phyloP scores from a whole-genome alignment of 2,113 vertebrate genomes.

The Strix uralensis region DNA sequence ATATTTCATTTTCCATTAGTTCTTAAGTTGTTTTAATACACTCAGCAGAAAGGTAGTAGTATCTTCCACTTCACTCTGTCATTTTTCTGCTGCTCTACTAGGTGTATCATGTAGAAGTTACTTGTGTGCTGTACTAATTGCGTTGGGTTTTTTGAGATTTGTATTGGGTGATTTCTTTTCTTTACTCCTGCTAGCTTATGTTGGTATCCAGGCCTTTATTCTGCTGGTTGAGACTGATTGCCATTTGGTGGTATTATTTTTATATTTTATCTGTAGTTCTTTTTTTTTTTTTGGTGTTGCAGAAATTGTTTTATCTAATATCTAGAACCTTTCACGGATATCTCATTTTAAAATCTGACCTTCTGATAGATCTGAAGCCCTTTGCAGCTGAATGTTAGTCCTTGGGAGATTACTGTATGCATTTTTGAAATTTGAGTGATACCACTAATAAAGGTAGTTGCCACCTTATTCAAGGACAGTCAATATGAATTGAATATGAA shows the following conservation, averaged over 20 bases:
- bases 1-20: background rate
- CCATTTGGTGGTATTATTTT: background rate
- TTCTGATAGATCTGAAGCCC: background rate
- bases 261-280: background rate
- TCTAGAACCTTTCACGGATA: background rate
- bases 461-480: background rate
- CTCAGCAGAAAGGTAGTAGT: background rate
- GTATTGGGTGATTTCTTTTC: background rate
- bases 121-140: background rate
- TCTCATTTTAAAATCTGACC: background rate
- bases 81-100: background rate
- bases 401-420: background rate
- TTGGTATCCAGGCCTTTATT: background rate
- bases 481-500: too few species aligned
- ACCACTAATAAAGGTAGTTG: background rate
- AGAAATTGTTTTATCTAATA: background rate
- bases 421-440: background rate
- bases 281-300: background rate
- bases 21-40: background rate
- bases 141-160: background rate
- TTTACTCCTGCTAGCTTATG: background rate
- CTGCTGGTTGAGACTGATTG: background rate
- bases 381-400: background rate
- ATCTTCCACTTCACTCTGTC: background rate
- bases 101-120: background rate